A percentile compares a stretch with the other conserved stretches of the same genome.
Evolutionary conservation across 92 coral and sea anemone genomes (phyloP).

Genomic region (Parazoanthus atlanticus): DNA sequence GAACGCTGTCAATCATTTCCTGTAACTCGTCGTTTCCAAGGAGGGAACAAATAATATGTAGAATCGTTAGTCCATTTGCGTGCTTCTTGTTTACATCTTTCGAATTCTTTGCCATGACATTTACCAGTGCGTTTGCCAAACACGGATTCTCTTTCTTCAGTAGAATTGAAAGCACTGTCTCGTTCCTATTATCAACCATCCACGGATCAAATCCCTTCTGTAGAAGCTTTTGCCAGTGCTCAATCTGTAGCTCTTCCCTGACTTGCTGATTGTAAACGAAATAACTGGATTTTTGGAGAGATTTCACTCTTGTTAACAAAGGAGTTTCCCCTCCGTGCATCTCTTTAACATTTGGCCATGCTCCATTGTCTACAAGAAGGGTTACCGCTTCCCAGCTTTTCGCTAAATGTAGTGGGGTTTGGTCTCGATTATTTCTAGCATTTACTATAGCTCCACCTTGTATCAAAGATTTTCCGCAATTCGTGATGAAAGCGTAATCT

Average conservation of each 20-base stretch:
- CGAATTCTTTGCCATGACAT: neutral
- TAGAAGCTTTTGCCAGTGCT: slow-evolving; percentile 37
- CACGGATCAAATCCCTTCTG: slow-evolving; percentile 39
- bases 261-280: slow-evolving; percentile 5
- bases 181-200: neutral
- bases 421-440: slow-evolving; percentile 19
- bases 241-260: neutral
- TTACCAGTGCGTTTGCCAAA: slow-evolving; percentile 20
- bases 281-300: slow-evolving; percentile 16
- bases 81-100: slow-evolving; percentile 36
- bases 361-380: slow-evolving; percentile 30
- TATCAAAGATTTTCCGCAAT: slow-evolving; percentile 23
- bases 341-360: slow-evolving; percentile 12
- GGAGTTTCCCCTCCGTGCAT: slow-evolving; percentile 28
- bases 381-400: slow-evolving; percentile 27
- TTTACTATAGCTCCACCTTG: slow-evolving; percentile 31
- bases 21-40: slow-evolving; percentile 33
- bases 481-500: slow-evolving; percentile 21
- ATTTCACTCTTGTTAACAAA: slow-evolving; percentile 29
- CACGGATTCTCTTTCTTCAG: neutral
- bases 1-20: slow-evolving; percentile 32
- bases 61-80: slow-evolving; percentile 42
- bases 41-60: slow-evolving; percentile 21
- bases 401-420: slow-evolving; percentile 39
- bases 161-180: slow-evolving; percentile 24